phyloP scores from a whole-genome alignment of 2,113 vertebrate species.

The Rattus norvegicus region DNA sequence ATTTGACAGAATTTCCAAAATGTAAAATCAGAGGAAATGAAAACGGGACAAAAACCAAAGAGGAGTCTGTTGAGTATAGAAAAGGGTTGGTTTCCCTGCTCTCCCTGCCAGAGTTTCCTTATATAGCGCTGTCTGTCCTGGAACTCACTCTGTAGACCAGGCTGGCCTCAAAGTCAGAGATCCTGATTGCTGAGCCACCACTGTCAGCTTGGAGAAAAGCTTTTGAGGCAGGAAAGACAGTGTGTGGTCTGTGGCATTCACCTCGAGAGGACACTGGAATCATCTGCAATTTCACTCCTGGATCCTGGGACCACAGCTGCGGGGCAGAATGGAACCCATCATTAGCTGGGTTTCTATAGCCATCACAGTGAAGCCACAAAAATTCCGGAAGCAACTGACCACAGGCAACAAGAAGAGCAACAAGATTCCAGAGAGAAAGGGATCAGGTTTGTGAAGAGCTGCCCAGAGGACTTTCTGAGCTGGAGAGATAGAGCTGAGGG shows the following conservation, averaged over 20 bases:
- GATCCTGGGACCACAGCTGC: no score
- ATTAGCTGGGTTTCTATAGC: background rate
- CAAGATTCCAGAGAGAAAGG: background rate
- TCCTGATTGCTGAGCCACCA: background rate
- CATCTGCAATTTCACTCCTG: background rate
- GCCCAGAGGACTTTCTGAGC: background rate
- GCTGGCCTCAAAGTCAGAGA: no score
- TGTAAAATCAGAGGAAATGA: background rate
- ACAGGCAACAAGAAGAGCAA: background rate
- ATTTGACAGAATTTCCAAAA: background rate
- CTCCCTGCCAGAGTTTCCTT: background rate
- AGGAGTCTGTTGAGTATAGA: background rate
- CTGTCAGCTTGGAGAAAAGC: background rate
- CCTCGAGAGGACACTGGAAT: background rate
- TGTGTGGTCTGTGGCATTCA: background rate
- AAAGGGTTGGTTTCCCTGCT: background rate
- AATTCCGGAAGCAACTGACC: background rate
- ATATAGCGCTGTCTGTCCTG: background rate
- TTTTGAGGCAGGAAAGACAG: background rate
- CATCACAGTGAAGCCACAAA: background rate
- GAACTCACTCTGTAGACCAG: background rate
- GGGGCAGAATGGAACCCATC: no score
- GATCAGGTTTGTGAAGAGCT: background rate
- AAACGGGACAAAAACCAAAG: background rate
- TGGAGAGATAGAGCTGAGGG: background rate